Evolutionary conservation across 2,888 invertebrate species (phyloP).

Genomic region (Gisinianus flammeolus): DNA sequence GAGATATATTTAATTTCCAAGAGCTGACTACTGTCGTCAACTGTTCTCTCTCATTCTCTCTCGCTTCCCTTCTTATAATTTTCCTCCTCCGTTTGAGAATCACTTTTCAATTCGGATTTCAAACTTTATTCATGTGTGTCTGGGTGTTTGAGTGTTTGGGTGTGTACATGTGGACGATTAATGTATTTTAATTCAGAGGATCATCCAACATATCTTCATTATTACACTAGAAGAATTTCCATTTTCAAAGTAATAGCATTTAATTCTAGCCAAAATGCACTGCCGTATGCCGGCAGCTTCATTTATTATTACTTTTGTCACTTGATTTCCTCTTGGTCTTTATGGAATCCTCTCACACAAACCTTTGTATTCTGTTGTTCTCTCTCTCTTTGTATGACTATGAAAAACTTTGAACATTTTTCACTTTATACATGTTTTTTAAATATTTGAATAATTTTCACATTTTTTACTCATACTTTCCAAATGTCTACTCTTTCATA

Average conservation of each 20-base stretch:
- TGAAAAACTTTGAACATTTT: conserved; percentile 17
- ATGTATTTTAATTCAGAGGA: conserved; percentile 33
- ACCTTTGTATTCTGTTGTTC: not conserved
- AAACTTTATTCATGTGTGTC: not conserved
- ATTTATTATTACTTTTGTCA: not conserved
- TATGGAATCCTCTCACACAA: not conserved
- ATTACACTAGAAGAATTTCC: conserved; percentile 38
- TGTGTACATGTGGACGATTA: conserved; percentile 15
- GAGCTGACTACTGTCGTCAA: not conserved
- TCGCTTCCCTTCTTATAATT: not conserved
- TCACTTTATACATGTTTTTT: not conserved
- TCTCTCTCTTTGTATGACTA: not conserved
- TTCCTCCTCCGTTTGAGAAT: not conserved
- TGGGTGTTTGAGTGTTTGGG: not conserved
- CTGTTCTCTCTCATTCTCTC: not conserved
- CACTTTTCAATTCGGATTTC: not conserved
- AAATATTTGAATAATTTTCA: not conserved
- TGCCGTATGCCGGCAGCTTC: too few relatives aligned
- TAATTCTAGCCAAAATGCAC: not conserved
- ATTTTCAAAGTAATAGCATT: conserved; percentile 35
- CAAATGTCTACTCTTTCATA: conserved; percentile 5
- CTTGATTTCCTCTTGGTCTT: not conserved
- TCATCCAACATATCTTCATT: conserved; percentile 34
- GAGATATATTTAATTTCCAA: not conserved
- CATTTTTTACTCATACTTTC: conserved; percentile 7